Conservation (phyloP, 1,140 invertebrate species). For the Gryon sp. region DNA sequence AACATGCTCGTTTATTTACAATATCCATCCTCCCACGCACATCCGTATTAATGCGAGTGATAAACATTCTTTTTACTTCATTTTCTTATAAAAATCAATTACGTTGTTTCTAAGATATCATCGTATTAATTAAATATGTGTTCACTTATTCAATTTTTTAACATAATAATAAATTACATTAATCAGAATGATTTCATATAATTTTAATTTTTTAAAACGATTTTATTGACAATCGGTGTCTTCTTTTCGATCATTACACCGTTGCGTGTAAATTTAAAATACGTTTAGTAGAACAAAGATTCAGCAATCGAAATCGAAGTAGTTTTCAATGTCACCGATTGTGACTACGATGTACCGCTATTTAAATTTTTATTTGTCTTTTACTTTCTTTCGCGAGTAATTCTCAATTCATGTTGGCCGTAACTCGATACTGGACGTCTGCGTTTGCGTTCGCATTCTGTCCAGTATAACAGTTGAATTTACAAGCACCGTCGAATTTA, state of each 20-base stretch:
- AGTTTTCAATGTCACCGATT: slow-evolving; percentile 76
- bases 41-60: slow-evolving; percentile 5
- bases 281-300: slow-evolving; percentile 58
- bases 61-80: slow-evolving; percentile 22
- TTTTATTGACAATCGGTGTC: no score
- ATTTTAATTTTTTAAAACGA: no score
- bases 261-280: slow-evolving; percentile 42
- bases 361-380: slow-evolving; percentile 63
- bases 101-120: background rate
- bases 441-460: slow-evolving; percentile 65
- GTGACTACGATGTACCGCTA: slow-evolving; percentile 63
- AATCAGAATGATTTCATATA: no score
- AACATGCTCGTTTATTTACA: slow-evolving; percentile 59
- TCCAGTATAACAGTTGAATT: slow-evolving; percentile 75
- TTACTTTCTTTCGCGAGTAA: slow-evolving; percentile 71
- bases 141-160: no score
- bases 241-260: slow-evolving; percentile 8
- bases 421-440: slow-evolving; percentile 71
- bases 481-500: slow-evolving; percentile 76
- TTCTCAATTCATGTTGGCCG: slow-evolving; percentile 77
- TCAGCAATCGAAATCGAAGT: slow-evolving; percentile 72
- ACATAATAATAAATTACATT: no score
- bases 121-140: no score
- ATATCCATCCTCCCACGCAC: slow-evolving; percentile 50
- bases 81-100: slow-evolving; percentile 17